phyloP scores from a whole-genome alignment of 2,797 vertebrate genomes.

The Amphiprion clarkii region DNA sequence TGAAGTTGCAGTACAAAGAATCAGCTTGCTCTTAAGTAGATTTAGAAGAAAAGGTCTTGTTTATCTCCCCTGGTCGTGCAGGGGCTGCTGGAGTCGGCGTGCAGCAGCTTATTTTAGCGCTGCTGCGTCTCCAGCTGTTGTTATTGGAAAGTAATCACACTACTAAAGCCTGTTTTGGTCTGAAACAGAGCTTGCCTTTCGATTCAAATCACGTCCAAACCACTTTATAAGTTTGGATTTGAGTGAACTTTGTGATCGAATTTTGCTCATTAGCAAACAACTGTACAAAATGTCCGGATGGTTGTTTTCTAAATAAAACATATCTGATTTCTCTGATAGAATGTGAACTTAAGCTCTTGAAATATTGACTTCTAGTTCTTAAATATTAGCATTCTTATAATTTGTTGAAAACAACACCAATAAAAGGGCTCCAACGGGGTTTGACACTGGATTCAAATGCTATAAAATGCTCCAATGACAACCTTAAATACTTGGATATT shows the following conservation, averaged over 20 bases:
- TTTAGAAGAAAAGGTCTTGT: not conserved
- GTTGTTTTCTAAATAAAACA: slow-evolving; percentile 44
- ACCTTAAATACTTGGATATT: not conserved
- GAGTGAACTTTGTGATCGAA: too few species aligned
- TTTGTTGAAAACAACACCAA: not conserved
- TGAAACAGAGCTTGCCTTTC: not conserved
- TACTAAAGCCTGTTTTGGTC: too few species aligned
- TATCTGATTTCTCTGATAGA: not conserved
- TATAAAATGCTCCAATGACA: slow-evolving; percentile 2
- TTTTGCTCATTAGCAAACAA: slow-evolving; percentile 28
- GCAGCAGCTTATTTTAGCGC: too few species aligned
- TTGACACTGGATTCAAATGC: slow-evolving; percentile 23
- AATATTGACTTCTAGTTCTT: slow-evolving; percentile 1
- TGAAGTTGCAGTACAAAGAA: too few species aligned
- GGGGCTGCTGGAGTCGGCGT: too few species aligned
- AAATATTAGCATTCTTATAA: not conserved
- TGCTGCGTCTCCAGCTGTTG: too few species aligned
- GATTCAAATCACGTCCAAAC: too few species aligned
- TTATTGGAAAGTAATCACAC: too few species aligned
- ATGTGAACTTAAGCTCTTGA: slow-evolving; percentile 28
- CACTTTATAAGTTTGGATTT: too few species aligned
- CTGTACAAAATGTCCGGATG: slow-evolving; percentile 44
- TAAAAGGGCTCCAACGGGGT: slow-evolving; percentile 1
- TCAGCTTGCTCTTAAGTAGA: too few species aligned
- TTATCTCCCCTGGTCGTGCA: too few species aligned